Base-by-base conservation (phyloP, 2,113 vertebrate species). In the Pandion haliaetus region DNA sequence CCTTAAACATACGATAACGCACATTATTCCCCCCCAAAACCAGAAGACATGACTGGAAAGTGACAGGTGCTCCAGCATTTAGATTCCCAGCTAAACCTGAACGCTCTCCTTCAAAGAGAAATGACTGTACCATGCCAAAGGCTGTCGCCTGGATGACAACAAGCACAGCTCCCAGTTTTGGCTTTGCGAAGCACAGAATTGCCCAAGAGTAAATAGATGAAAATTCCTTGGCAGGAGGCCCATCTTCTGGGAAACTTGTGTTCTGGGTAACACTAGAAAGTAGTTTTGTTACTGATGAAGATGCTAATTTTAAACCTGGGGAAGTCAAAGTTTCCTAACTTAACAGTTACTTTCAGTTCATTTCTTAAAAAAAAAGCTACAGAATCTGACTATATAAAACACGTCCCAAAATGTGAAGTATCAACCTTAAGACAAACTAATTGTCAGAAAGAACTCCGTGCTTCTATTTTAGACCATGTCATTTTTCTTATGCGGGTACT, bases 1-100 rank as follows among this genome's bases (percentile, higher is more conserved):
- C 52, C 52, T 44, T 25, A 26, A 38, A 28, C 32, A 8, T 0
- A 20, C 0, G 10, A 7, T 4, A 42, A 42, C 0, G 1, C 19
- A 28, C 7, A 3, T 17, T 17, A 11, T 23, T 44, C 6, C 24
- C 44, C 66, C 16, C 5, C 2, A 71, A 29, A n/a, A 6, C 6
- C 69, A 3, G 8, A 5, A 32, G 78, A 4, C 2, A 0, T 0
- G 12, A 11, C 4, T 11, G 34, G 32, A 6, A 20, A 44, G 31
- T 1, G 28, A 18, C 44, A 57, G 58, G n/a, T 10, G 1, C 52
- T 4, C 36, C 47, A 40, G 57, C 15, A 3, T 8, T 19, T 1
- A 6, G 40, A 3, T 8, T 13, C 21, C 67, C 61, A 40, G 50
- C 36, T 17, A 14, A 28, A 25, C 8, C 52, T 3, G 8, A 10